Base-by-base conservation (phyloP, 2,113 vertebrate genomes). In the Myxocyprinus asiaticus region DNA sequence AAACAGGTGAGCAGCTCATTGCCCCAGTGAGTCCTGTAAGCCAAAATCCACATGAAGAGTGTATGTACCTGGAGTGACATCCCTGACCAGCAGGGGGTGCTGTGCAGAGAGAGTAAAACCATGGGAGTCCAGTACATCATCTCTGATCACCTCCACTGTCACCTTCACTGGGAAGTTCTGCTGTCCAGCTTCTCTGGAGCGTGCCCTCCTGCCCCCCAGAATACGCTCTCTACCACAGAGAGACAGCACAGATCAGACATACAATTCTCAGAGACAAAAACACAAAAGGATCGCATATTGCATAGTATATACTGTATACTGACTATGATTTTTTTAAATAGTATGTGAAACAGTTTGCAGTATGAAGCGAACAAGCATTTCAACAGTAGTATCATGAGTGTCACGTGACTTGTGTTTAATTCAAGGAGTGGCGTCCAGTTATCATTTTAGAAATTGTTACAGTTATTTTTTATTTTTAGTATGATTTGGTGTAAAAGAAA, bases 81-180 rank as follows among this genome's bases (percentile, higher is more conserved):
- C 94, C 67, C 95, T 93, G 83, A 99, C 94, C 7, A 94, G 94
- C 87, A 98, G 94, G 84, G 97, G 96, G 14, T 90, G 89, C 42
- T 89, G 85, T 12, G 92, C 91, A 4, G 95, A 96, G 88, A 99
- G 89, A 74, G 92, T 93, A 75, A 99, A 98, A 81, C 98, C 97
- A 6, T 95, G 96, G 84, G 94, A 92, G 85, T 94, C 94, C 84
- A 96, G 92, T 9, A 97, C 89, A 0, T 90, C 79, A 73, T 99
- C 96, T 87, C 93, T 95, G 79, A 94, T 93, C 78, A 99, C 91
- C 74, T 94, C 94, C 75, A 99, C 86, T 0, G 91, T 95, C 74
- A 96, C 89, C 71, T 91, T 95, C 87, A 94, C 92, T 58, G 88
- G 93, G 58, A 90, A 93, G 84, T 91, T 84, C 12, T 90, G 86